A percentile compares a stretch with the other conserved stretches of the same genome.
Conservation (phyloP, 2,113 vertebrate genomes). For the Chloebia gouldiae region DNA sequence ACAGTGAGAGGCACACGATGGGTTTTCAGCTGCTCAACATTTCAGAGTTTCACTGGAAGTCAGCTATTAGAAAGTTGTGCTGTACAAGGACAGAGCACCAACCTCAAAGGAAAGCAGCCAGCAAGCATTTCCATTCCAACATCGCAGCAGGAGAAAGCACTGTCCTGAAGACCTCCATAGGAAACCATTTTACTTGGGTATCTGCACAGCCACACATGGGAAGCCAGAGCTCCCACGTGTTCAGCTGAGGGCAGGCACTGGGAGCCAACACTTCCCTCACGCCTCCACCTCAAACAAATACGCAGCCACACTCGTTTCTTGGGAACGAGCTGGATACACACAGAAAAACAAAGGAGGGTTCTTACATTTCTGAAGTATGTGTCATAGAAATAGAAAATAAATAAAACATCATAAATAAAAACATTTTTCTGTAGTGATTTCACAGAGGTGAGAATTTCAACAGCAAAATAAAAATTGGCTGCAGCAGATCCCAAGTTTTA, state of each 20-base stretch:
- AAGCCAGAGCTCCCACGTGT: not conserved
- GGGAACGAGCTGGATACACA: slow-evolving; percentile 1
- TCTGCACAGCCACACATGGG: not conserved
- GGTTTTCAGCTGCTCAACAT: not conserved
- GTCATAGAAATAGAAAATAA: slow-evolving; percentile 28
- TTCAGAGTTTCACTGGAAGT: not conserved
- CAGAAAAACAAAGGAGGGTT: slow-evolving; percentile 26
- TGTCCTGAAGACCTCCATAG: not conserved
- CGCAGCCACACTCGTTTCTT: not conserved
- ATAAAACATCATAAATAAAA: slow-evolving; percentile 4
- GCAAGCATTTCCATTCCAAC: not conserved
- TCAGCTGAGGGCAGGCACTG: not conserved
- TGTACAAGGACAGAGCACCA: not conserved
- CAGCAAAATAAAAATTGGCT: not conserved
- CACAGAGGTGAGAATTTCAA: slow-evolving; percentile 14
- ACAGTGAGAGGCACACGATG: not conserved
- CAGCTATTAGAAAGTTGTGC: not conserved
- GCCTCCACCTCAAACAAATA: not conserved
- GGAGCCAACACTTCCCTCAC: not conserved
- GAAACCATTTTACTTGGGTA: not conserved
- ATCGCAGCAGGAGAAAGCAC: not conserved
- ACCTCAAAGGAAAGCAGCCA: not conserved
- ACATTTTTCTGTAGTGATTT: not conserved
- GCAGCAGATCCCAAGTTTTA: not conserved
- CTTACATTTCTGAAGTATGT: not conserved